Evolutionary conservation across 1,140 invertebrate genomes (phyloP), one percentile per base, ranked within the genome.

Genomic region (Cyclargus thomasi): DNA sequence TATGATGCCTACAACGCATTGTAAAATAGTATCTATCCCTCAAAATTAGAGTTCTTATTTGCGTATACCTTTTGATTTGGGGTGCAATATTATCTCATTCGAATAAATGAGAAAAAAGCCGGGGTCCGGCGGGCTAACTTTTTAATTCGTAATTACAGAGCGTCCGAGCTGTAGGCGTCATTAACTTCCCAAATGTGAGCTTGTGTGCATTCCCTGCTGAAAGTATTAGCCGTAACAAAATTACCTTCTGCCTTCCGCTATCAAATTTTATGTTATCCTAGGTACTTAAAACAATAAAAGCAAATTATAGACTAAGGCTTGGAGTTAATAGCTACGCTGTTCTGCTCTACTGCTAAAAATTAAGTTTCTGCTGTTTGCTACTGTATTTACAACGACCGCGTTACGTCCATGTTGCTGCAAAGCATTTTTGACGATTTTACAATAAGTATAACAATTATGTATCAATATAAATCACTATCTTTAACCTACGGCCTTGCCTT

Each of bases 101-200:
- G 77, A 86, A 86, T 87, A 87, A 85, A 87, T 87, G 87, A 83
- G 81, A 88, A 90, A 90, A 90, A 90, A 87, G 8, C 73, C 71
- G 80, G 82, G 78, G 82, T 81, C 83, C 83, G 71, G 72, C 76
- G 80, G 85, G 81, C 85, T 78, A 87, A 90, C 73, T 90, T 90
- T 89, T 90, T 88, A 90, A 90, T 90, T 88, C 72, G 87, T 90
- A 90, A 90, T 90, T 90, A 88, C 83, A 90, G 87, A 83, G 68
- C 74, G 85, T 79, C 83, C 86, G 77, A 80, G 83, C 85, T 88
- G 84, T 87, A 86, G 80, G 87, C 83, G 78, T 79, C 85, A 90
- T 90, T 90, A 90, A 87, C 82, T 90, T 90, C 77, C 75, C 77
- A 81, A 85, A 83, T 78, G 75, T 82, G 77, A 72, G 69, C 64